A percentile compares a stretch with the other conserved stretches of the same genome.
Evolutionary conservation across 2,888 invertebrate genomes (phyloP).

Genomic region (Sinodicranocentrus sp.): DNA sequence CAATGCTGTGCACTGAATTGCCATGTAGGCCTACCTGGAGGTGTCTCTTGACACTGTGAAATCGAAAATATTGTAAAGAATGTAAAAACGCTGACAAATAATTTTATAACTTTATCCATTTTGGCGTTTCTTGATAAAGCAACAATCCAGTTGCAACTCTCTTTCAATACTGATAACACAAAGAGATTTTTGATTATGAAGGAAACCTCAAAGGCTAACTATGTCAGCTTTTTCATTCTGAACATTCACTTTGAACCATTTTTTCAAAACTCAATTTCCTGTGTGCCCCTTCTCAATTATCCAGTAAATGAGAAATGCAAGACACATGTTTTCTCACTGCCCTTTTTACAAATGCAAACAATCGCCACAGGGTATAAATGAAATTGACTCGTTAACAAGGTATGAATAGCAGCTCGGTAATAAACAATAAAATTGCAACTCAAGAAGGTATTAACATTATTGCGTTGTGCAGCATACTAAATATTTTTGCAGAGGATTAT

Average conservation of each 20-base stretch:
- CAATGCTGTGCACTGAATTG: constrained; percentile 65
- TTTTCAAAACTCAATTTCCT: constrained; percentile 3
- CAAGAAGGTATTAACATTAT: not conserved
- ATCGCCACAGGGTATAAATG: too few relatives aligned
- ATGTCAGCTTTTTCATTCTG: not conserved
- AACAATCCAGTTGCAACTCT: too few relatives aligned
- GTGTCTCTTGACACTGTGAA: not conserved
- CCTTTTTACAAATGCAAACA: too few relatives aligned
- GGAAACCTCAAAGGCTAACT: not conserved
- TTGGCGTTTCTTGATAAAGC: too few relatives aligned
- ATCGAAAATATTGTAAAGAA: not conserved
- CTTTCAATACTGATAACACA: too few relatives aligned
- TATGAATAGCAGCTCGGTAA: too few relatives aligned
- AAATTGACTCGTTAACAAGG: too few relatives aligned
- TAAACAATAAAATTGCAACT: too few relatives aligned
- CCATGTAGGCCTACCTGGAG: constrained; percentile 51
- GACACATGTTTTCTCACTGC: too few relatives aligned
- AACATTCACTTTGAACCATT: not conserved
- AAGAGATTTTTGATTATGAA: too few relatives aligned
- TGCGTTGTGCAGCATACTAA: not conserved
- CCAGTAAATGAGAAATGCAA: too few relatives aligned
- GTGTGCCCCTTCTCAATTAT: not conserved
- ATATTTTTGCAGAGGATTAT: not conserved
- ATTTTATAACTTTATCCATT: not conserved
- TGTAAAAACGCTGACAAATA: not conserved